These are phyloP conservation scores for Noctua fimbriata DNA, from an alignment of 2,888 invertebrate genomes.

Conservation along the genomic window DNA sequence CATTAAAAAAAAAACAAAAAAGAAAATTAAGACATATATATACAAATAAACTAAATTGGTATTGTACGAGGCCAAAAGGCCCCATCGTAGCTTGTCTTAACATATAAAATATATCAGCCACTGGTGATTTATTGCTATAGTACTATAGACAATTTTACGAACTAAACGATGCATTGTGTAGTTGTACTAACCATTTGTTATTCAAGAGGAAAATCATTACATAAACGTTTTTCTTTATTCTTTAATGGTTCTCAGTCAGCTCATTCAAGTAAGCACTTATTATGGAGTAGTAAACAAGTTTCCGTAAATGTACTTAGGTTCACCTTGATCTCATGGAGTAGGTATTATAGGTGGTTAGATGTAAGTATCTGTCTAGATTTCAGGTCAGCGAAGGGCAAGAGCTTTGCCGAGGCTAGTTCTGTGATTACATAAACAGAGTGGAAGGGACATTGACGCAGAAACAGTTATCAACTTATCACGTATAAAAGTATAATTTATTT, in stretches of 20 bases:
- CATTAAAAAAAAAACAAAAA: no score
- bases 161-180: slow-evolving; percentile 16
- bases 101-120: neutral
- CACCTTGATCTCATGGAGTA: slow-evolving; percentile 35
- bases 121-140: no score
- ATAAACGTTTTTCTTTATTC: slow-evolving; percentile 9
- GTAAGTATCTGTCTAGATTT: slow-evolving; percentile 3
- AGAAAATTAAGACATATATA: no score
- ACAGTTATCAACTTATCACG: no score
- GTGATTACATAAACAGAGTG: no score
- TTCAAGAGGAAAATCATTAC: slow-evolving; percentile 17
- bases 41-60: no score
- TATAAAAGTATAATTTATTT: no score
- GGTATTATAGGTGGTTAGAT: neutral
- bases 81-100: no score
- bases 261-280: neutral
- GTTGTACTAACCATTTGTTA: neutral
- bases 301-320: slow-evolving; percentile 1
- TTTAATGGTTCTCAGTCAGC: neutral
- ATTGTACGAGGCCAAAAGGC: no score
- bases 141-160: neutral
- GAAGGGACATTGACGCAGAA: no score
- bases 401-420: neutral
- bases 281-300: slow-evolving; percentile 20
- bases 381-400: slow-evolving; percentile 41